Evolutionary conservation across 2,797 vertebrate genomes (phyloP).

Genomic region (Mareca strepera): DNA sequence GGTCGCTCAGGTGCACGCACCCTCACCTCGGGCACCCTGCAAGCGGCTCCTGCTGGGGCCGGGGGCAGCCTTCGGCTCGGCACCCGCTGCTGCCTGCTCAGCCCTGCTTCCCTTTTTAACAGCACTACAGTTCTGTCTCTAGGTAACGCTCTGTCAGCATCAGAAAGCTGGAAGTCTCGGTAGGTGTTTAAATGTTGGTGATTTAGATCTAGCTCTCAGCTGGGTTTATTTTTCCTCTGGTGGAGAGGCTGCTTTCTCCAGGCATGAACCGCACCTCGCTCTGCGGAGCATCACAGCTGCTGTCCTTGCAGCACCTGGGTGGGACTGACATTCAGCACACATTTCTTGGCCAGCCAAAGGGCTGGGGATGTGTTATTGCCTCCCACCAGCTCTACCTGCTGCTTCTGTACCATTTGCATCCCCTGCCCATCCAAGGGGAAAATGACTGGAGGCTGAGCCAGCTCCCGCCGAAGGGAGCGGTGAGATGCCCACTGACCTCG

Average conservation of each 20-base stretch:
- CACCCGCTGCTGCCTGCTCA: not conserved
- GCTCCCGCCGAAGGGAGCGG: constrained; percentile 15
- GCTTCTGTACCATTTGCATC: constrained; percentile 7
- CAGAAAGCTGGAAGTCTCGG: not conserved
- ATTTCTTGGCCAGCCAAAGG: not conserved
- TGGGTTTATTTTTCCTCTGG: accelerated
- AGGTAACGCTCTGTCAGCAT: not conserved
- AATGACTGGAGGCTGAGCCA: constrained; percentile 51
- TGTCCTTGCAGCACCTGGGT: not conserved
- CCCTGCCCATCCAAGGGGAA: constrained; percentile 56
- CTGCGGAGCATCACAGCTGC: not conserved
- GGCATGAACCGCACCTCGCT: not conserved
- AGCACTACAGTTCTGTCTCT: not conserved
- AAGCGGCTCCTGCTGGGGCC: accelerated
- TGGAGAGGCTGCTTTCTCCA: not conserved
- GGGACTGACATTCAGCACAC: not conserved
- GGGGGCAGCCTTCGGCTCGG: not conserved
- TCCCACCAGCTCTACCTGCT: not conserved
- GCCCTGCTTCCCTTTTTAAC: not conserved
- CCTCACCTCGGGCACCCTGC: not conserved
- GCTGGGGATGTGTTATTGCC: constrained; percentile 22
- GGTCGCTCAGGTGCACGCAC: not conserved
- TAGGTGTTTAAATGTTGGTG: not conserved
- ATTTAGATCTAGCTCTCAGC: not conserved
- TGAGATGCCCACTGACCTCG: constrained; percentile 31